These are phyloP conservation scores for Chrysolina americana DNA, from an alignment of 2,888 invertebrate genomes.

Conservation along the genomic window DNA sequence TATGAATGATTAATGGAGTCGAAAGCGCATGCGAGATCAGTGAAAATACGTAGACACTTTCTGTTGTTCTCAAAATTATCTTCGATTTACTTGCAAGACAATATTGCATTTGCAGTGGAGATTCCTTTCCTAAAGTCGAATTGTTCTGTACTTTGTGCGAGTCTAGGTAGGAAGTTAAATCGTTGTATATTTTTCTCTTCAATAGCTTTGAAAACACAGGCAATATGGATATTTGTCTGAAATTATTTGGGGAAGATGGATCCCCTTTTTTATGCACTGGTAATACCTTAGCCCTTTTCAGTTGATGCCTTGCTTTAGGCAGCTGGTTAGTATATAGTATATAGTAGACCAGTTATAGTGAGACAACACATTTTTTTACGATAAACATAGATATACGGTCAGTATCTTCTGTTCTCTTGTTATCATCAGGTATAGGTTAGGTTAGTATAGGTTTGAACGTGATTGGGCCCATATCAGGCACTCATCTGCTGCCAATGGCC, in stretches of 20 bases:
- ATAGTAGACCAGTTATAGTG: too few species aligned
- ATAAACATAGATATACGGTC: background rate
- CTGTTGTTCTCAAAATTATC: conserved; percentile 14
- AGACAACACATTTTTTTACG: background rate
- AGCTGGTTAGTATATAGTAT: background rate
- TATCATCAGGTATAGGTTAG: background rate
- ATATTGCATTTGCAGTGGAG: background rate
- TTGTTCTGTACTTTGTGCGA: background rate
- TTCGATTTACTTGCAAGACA: conserved; percentile 7
- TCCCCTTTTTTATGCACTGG: conserved; percentile 5
- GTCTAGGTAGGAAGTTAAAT: background rate
- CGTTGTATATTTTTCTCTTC: too few species aligned
- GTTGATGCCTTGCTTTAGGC: background rate
- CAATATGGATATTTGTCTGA: too few species aligned
- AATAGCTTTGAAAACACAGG: too few species aligned
- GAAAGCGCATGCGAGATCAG: background rate
- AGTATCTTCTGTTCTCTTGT: background rate
- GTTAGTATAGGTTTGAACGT: too few species aligned
- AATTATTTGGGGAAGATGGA: too few species aligned
- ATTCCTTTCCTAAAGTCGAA: background rate
- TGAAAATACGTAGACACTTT: too few species aligned
- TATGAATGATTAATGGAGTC: background rate
- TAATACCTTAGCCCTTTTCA: background rate
- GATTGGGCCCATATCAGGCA: too few species aligned
- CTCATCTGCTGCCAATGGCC: too few species aligned